Base-by-base conservation (phyloP, 2,888 invertebrate species). In the Troides oblongomaculatus region DNA sequence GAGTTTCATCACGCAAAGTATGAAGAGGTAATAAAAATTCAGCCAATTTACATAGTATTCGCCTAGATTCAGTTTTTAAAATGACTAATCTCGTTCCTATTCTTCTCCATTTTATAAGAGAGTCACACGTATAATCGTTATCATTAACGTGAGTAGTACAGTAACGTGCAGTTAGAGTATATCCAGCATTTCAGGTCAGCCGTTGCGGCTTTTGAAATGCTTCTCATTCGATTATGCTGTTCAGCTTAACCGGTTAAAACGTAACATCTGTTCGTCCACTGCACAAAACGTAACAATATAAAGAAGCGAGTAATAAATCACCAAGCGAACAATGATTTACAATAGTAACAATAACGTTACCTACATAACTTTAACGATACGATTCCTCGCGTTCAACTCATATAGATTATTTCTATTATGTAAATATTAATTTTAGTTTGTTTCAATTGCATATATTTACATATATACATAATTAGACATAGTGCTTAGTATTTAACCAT, bases 1-100 rank as follows among this genome's bases (percentile, higher is more conserved):
- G 71, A 71, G 67, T 72, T 64, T 70, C 73, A 70, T 75, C 78
- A 79, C 80, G 79, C 75, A 66, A 78, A 73, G 72, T 25, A 39
- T 61, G 21, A 58, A 63, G 62, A n/a, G 14, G 25, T 25, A 50
- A 43, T 43, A 46, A 57, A 56, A 64, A 63, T 68, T 63, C 59
- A 14, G 39, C 57, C 36, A 59, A 36, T 59, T 59, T 64, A 63
- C 21, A 62, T 57, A 62, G 5, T n/a, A 18, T 36, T 57, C 56
- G 62, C 46, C 56, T 68, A 43, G 56, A 39, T 66, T 62, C 25
- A 43, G 17, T 17, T 62, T 61, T 70, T 69, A 57, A 21, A 14
- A 17, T 17, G 2, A 3, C 46, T 50, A 50, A 14, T 50, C 50
- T 12, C 17, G 50, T 62, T 21, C 21, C 57, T 57, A 53, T 61